phyloP scores from a whole-genome alignment of 2,113 vertebrate species.

The Protobothrops mucrosquamatus region DNA sequence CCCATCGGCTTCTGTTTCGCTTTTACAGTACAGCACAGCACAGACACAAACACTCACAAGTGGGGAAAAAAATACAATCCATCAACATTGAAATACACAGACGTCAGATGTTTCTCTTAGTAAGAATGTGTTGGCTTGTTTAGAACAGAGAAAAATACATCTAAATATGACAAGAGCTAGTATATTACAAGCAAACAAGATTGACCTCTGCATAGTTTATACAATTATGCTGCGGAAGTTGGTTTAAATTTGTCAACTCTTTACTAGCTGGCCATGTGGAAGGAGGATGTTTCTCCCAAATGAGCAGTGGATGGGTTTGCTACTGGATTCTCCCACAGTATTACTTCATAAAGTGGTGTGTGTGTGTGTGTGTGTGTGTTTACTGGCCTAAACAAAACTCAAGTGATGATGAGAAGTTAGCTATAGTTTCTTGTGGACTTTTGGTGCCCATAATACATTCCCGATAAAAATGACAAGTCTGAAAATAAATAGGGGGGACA shows the following conservation, averaged over 20 bases:
- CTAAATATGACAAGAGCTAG: conserved; percentile 86
- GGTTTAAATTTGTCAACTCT: conserved; percentile 83
- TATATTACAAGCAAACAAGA: conserved; percentile 95
- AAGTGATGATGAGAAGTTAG: conserved; percentile 69
- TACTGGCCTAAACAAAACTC: conserved; percentile 67
- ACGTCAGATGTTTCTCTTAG: conserved; percentile 76
- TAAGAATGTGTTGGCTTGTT: conserved; percentile 84
- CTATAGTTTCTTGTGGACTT: conserved; percentile 76
- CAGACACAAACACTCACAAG: conserved; percentile 71
- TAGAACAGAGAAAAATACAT: conserved; percentile 89
- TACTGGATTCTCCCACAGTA: conserved; percentile 73
- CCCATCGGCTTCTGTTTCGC: conserved; percentile 44
- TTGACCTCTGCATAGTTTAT: conserved; percentile 93
- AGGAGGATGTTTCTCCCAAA: conserved; percentile 95
- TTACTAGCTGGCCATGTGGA: conserved; percentile 86
- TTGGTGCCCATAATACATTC: conserved; percentile 82
- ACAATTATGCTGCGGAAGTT: conserved; percentile 87
- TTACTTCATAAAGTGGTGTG: conserved; percentile 61
- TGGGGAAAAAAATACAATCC: conserved; percentile 70
- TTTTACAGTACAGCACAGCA: conserved; percentile 70
- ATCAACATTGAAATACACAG: conserved; percentile 76
- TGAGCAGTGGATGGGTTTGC: conserved; percentile 70
- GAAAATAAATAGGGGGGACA: conserved; percentile 65
- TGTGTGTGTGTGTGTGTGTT: conserved; percentile 26
- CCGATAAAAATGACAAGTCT: conserved; percentile 86